Evolutionary conservation across 2,113 vertebrate species (phyloP).

Genomic region (Brevimyrus niger): DNA sequence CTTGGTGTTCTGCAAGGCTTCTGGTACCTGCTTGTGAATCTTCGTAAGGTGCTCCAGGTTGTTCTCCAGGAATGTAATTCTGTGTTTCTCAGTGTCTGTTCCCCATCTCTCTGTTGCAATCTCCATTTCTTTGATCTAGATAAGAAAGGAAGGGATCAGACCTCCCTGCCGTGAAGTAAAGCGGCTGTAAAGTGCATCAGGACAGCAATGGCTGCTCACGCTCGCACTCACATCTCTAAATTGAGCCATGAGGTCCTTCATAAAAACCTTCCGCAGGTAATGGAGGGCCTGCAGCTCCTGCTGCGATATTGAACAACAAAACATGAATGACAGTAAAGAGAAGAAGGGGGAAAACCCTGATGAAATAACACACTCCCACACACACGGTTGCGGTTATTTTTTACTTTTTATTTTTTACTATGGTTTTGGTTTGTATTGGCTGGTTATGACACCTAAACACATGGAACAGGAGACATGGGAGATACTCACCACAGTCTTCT

Average conservation of each 20-base stretch:
- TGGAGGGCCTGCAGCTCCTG: slow-evolving; percentile 93
- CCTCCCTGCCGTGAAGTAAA: background rate
- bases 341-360: background rate
- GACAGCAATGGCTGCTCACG: background rate
- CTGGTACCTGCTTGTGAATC: slow-evolving; percentile 85
- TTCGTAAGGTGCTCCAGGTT: slow-evolving; percentile 96
- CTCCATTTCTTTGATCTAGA: slow-evolving; percentile 84
- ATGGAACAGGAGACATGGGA: background rate
- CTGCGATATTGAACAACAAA: slow-evolving; percentile 43
- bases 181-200: too few species aligned
- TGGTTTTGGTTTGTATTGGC: background rate
- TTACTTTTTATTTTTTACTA: background rate
- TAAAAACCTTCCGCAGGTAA: slow-evolving; percentile 93
- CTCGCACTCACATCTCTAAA: slow-evolving; percentile 75
- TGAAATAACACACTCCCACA: background rate
- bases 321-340: background rate
- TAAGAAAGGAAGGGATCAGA: background rate
- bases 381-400: background rate
- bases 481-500: slow-evolving; percentile 82
- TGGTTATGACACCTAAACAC: background rate
- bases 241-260: slow-evolving; percentile 90
- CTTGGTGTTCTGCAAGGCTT: background rate
- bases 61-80: slow-evolving; percentile 97
- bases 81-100: slow-evolving; percentile 87
- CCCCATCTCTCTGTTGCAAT: slow-evolving; percentile 84